phyloP scores from a whole-genome alignment of 2,888 invertebrate species.

The Limnephilus lunatus region DNA sequence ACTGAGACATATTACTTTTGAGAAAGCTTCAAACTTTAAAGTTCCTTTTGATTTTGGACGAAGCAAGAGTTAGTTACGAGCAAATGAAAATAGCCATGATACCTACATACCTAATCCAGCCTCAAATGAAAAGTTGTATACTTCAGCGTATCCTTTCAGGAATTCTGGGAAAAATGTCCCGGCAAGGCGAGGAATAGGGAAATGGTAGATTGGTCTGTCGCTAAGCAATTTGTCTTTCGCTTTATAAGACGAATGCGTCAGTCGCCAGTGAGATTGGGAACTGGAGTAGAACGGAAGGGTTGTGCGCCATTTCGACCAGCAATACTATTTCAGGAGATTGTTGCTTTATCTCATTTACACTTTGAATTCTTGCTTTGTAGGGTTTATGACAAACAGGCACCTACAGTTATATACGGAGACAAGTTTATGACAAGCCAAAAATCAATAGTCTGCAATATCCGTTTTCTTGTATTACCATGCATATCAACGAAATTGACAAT shows the following conservation, averaged over 20 bases:
- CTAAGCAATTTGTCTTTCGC: slow-evolving; percentile 38
- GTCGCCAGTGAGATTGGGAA: slow-evolving; percentile 19
- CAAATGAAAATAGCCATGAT: slow-evolving; percentile 13
- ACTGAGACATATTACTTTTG: not conserved
- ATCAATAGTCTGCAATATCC: not conserved
- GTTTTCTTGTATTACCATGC: not conserved
- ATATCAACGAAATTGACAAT: not conserved
- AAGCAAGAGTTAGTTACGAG: not conserved
- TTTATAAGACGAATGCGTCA: slow-evolving; percentile 26
- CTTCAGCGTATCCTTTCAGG: slow-evolving; percentile 41
- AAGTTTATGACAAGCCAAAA: not conserved
- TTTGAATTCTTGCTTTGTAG: not conserved
- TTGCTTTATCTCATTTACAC: not conserved
- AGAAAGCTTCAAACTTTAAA: not conserved
- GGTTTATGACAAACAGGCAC: not conserved
- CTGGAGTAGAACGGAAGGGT: not conserved
- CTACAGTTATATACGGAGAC: not conserved
- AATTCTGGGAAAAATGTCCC: slow-evolving; percentile 38
- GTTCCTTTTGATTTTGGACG: not conserved
- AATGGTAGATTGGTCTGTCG: slow-evolving; percentile 43
- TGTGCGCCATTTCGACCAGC: not conserved
- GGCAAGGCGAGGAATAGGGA: not conserved
- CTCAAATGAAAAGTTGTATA: slow-evolving; percentile 33
- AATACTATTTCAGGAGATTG: not conserved
- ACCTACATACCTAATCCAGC: slow-evolving; percentile 15